phyloP scores from a whole-genome alignment of 2,888 invertebrate genomes.

The Drosophila hamatofila region DNA sequence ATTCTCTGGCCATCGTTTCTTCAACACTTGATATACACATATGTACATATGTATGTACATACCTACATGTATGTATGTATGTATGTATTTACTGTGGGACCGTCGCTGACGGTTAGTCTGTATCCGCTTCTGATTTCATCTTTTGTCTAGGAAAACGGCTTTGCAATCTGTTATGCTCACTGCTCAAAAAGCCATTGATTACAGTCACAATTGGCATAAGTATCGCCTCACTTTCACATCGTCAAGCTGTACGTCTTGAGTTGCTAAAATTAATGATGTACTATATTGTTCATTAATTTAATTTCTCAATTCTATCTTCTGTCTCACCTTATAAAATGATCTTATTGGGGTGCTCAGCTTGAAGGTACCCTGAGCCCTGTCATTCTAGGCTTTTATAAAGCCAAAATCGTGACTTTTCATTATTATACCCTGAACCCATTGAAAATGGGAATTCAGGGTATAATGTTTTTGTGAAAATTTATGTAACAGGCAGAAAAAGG shows the following conservation, averaged over 20 bases:
- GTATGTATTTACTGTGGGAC: conserved; percentile 8
- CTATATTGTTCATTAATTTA: no score
- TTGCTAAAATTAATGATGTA: conserved; percentile 65
- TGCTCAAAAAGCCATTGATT: conserved; percentile 63
- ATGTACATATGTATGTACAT: no score
- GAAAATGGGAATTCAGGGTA: no score
- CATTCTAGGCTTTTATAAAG: no score
- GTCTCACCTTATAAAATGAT: no score
- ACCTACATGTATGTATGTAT: background rate
- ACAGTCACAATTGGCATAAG: conserved; percentile 50
- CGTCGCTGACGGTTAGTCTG: conserved; percentile 15
- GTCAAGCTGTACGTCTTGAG: conserved; percentile 1
- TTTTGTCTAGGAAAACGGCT: conserved; percentile 6
- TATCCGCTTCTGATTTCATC: conserved; percentile 43
- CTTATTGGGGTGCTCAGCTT: no score
- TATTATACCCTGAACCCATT: no score
- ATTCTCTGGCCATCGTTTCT: conserved; percentile 55
- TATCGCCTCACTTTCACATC: conserved; percentile 50
- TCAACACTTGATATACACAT: conserved; percentile 42
- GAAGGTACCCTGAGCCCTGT: no score
- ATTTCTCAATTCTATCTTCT: no score
- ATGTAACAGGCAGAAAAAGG: no score
- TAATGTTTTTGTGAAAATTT: no score
- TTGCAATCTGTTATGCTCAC: conserved; percentile 61
- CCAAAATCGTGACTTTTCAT: no score